Evolutionary conservation across 64 coral and sea anemone species (phyloP), one percentile per base, ranked within the genome.

Genomic region (Acropora tenuis): DNA sequence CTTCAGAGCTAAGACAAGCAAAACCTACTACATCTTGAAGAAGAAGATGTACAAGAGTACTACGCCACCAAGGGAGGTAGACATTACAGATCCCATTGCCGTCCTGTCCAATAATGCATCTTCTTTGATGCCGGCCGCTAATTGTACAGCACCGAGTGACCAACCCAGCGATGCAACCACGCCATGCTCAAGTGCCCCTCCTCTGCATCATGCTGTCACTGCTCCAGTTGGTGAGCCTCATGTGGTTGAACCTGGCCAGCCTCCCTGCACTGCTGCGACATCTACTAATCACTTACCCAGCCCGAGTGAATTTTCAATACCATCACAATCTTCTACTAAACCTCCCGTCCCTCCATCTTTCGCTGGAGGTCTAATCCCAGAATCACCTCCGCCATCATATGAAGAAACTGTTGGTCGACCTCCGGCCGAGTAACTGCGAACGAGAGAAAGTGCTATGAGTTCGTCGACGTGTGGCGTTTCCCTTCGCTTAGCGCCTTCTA

Each of bases 1-100:
- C 8, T 97, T 97, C 88, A 87, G 84, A 83, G 95, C 95, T 3
- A 97, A 84, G 83, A 97, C 95, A 2, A 89, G 82, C 2, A 94
- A 97, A 13, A 91, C 74, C 44, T 91, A 94, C 78, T 94, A 94
- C 6, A 47, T 69, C 68, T 48, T 97, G 18, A 94, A 46, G 43
- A 97, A 97, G 59, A 97, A 94, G 71, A 67, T 97, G 2, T 97
- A 94, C 84, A 94, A 88, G 61, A 94, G 82, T 49, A 73, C 69
- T 10, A 88, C 88, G 8, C 92, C 88, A 8, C 95, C 95, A 1
- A 60, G 42, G 2, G 88, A 97, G 68, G 71, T 94, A 3, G 92
- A 97, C 11, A 12, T 97, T 5, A 94, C 93, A 83, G 84, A 94
- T 88, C 88, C 88, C 2, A 77, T 94, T 43, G 95, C 92, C 1